Conservation (phyloP, 2,113 vertebrate species). For the Psophia crepitans region DNA sequence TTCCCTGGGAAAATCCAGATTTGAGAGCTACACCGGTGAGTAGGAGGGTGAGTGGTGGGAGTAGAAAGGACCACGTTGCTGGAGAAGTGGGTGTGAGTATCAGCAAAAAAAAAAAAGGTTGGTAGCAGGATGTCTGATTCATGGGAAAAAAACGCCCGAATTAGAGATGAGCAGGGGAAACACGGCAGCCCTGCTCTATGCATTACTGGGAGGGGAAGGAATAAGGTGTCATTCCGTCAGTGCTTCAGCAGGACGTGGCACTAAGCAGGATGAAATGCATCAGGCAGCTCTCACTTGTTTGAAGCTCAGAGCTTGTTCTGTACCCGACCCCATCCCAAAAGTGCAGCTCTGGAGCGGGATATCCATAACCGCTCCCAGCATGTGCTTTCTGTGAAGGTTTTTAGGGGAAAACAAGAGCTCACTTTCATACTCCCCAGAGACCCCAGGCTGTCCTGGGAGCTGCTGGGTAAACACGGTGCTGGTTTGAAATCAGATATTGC, state of each 20-base stretch:
- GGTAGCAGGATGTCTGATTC: neutral
- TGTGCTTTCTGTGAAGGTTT: neutral
- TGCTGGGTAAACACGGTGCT: fast-evolving
- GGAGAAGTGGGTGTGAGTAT: neutral
- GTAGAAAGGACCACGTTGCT: neutral
- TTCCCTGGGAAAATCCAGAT: neutral
- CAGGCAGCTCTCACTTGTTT: neutral
- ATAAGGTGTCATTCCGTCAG: neutral
- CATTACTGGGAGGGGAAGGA: neutral
- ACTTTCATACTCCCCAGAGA: neutral
- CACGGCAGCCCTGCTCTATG: fast-evolving
- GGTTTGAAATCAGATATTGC: neutral
- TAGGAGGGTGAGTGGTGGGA: fast-evolving
- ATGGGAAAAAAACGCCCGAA: neutral
- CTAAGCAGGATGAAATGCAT: neutral
- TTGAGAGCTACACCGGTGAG: neutral
- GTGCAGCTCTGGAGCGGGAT: neutral
- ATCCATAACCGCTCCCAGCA: neutral
- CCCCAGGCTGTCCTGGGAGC: neutral
- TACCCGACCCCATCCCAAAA: neutral
- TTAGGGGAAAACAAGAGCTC: neutral
- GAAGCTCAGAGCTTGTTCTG: neutral
- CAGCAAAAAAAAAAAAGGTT: neutral
- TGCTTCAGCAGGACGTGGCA: neutral
- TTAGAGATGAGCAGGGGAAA: neutral